Evolutionary conservation across 2,888 invertebrate genomes (phyloP), one percentile per base, ranked within the genome.

Genomic region (Kryphioiulus occultus): DNA sequence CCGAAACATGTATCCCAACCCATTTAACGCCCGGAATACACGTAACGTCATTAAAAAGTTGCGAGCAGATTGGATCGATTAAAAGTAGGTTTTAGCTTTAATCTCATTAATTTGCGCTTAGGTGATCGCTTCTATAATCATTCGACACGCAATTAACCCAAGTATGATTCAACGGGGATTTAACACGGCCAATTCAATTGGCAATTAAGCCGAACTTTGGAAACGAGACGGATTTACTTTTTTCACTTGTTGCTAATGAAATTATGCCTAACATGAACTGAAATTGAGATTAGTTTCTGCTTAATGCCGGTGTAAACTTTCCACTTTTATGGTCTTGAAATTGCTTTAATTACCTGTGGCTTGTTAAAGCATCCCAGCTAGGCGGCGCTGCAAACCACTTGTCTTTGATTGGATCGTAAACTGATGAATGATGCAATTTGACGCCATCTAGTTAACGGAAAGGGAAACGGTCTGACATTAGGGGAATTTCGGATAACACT

Each of bases 31-130:
- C 12, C 68, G 22, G 68, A 26, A 68, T 26, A 68, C 68, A 68
- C 26, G 68, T 68, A 68, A 68, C 26, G 68, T 68, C 42, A 84
- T 84, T 84, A 84, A 39, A 84, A 84, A 42, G 0, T 84, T 35
- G 84, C 84, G 84, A 84, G 84, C 84, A 84, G 84, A 39, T 68
- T 68, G 68, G 39, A 84, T 84, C 84, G 84, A 84, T 84, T 84
- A 84, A 84, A 84, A 35, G 84, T n/a, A 35, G 84, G 84, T 84
- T 84, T 83, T 39, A 39, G 42, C 39, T 42, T 84, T 84, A 84
- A 84, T 84, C 84, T 35, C 84, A 84, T 84, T 84, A 84, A 84
- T 84, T 84, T 84, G 84, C 84, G 84, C 84, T 84, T 84, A 84
- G 42, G 84, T 84, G 84, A 84, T 84, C 84, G 42, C 35, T 84